A percentile compares a stretch with the other conserved stretches of the same genome.
Conservation (phyloP, 1,140 invertebrate species). For the Drosophila tropicalis region DNA sequence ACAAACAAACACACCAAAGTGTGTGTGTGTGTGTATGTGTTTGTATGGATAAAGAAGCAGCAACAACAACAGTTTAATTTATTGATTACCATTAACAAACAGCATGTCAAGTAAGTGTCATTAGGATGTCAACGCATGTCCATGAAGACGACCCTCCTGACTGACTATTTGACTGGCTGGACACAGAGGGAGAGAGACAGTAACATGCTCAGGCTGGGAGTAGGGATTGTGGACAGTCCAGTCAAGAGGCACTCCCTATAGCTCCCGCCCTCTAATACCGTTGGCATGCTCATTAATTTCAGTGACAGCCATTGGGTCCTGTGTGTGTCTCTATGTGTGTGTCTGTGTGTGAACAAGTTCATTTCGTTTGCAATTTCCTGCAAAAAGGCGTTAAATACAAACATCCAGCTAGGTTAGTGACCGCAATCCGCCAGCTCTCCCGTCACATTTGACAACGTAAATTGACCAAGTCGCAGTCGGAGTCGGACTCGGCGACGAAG, state of each 20-base stretch:
- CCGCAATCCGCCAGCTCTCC: slow-evolving; percentile 36
- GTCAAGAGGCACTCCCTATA: slow-evolving; percentile 21
- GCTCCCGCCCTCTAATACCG: background rate
- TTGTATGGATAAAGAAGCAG: background rate
- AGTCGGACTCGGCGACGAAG: background rate
- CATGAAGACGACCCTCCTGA: slow-evolving; percentile 36
- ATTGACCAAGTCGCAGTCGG: slow-evolving; percentile 42
- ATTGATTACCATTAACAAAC: slow-evolving; percentile 76
- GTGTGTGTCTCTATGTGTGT: slow-evolving; percentile 27
- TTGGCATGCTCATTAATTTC: slow-evolving; percentile 69
- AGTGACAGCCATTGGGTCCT: slow-evolving; percentile 35
- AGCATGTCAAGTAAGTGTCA: slow-evolving; percentile 70
- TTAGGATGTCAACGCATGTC: slow-evolving; percentile 72
- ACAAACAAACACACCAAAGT: slow-evolving; percentile 17
- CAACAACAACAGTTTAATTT: slow-evolving; percentile 51
- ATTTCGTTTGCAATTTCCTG: slow-evolving; percentile 69
- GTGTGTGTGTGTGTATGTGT: no score
- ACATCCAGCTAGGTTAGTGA: slow-evolving; percentile 41
- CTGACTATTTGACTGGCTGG: slow-evolving; percentile 17
- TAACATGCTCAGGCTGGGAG: background rate
- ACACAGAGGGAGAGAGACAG: slow-evolving; percentile 5
- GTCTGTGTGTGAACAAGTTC: slow-evolving; percentile 66
- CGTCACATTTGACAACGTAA: slow-evolving; percentile 67
- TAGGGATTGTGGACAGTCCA: slow-evolving; percentile 24
- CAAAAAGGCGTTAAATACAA: slow-evolving; percentile 39